Evolutionary conservation across 2,888 invertebrate genomes (phyloP), one percentile per base, ranked within the genome.

Genomic region (Schrankia costaestrigalis): DNA sequence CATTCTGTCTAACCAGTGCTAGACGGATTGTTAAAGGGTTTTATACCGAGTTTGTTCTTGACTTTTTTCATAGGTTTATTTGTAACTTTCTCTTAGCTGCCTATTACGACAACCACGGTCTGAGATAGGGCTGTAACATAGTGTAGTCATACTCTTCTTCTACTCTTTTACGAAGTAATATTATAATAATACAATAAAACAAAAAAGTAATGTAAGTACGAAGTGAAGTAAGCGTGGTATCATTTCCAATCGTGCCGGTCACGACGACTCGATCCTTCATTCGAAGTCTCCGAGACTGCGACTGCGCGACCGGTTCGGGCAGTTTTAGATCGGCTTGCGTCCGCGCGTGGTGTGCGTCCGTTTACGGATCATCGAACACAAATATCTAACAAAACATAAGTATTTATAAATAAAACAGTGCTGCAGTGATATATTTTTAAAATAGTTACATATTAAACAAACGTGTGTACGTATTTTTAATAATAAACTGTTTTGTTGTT

Each of bases 281-380:
- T 53, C 49, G 46, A 48, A 50, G 54, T 69, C 80, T 51, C 6
- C 44, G 46, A 23, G 77, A 78, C 71, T 71, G 81, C 36, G 31
- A 29, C 11, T 11, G 27, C 14, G 34, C 51, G 56, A 82, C 84
- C 75, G 75, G 86, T 86, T 77, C 63, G 86, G 64, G 81, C 82
- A 85, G 85, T 86, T 83, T 78, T 74, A 77, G 73, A 68, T 65
- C 64, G 68, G 63, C 61, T 65, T 68, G 84, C 75, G 82, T 83
- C 46, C 47, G 62, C 67, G 58, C 57, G 51, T 50, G 48, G 50
- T 52, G 50, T 55, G 52, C 51, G 58, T 57, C 53, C 54, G 62
- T 56, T 57, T 67, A 63, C 66, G 70, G 63, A 54, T 56, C 56
- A 63, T 64, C 64, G 61, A 59, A 66, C 61, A 59, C 63, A 68